Base-by-base conservation (phyloP, 2,888 invertebrate species). In the Andrena trimmerana region DNA sequence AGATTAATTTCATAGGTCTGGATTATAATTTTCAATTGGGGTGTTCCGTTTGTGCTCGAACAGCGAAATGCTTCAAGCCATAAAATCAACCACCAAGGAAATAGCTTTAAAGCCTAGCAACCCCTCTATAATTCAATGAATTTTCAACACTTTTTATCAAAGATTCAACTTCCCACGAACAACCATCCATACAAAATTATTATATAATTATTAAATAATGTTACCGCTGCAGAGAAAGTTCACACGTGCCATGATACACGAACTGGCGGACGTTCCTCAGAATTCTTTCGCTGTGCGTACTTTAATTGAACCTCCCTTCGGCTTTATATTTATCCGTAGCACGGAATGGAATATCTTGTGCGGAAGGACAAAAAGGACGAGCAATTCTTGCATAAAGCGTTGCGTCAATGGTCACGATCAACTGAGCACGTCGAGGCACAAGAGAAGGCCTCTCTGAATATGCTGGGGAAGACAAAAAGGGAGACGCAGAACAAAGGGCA, bases 351-450 rank as follows among this genome's bases (percentile, higher is more conserved):
- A 16, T 48, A 24, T 69, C 69, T 36, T 60, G 31, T 7, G 7
- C 48, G 16, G 59, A 29, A 20, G 20, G 29, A 59, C 5, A 27
- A 16, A 42, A 67, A 29, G 24, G 57, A n/a, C 57, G 77, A 75
- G 16, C 66, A 62, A 36, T 50, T 24, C 59, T 66, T 50, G 8
- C 36, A 52, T 31, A 62, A 67, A 78, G 24, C 48, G 48, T 20
- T 42, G 36, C 67, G 67, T 76, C 50, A 62, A 78, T 76, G 52
- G 65, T 57, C 60, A 52, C 42, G 76, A 78, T 66, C 78, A 52
- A 42, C 74, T 36, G 66, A 42, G 76, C 66, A 78, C 33, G 36
- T 50, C 59, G 50, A 50, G 50, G 59, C 24, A 52, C 29, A 16
- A 76, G 60, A 29, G 24, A 2, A 16, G 13, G n/a, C 13, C 42